phyloP scores from a whole-genome alignment of 2,113 vertebrate genomes.

The Lophotis ruficrista region DNA sequence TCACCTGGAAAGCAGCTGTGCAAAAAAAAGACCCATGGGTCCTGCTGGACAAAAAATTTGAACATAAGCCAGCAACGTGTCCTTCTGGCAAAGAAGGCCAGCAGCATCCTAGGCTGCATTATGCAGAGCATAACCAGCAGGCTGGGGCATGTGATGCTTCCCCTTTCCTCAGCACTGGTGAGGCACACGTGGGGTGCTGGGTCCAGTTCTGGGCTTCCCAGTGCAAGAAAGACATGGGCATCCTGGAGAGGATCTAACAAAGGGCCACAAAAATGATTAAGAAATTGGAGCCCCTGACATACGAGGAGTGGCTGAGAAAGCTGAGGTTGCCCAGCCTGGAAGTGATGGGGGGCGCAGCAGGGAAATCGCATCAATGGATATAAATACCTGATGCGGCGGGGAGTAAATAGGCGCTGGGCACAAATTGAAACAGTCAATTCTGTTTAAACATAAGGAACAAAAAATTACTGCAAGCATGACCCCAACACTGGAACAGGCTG shows the following conservation, averaged over 20 bases:
- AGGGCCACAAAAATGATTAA: neutral
- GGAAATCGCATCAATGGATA: neutral
- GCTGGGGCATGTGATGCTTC: neutral
- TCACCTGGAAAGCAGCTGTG: neutral
- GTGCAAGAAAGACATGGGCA: neutral
- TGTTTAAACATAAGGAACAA: neutral
- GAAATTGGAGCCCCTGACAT: neutral
- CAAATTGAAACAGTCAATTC: neutral
- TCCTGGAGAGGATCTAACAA: neutral
- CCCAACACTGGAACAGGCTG: neutral
- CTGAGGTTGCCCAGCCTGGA: neutral
- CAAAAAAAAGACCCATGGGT: neutral
- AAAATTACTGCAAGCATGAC: neutral
- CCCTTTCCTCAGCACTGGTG: neutral
- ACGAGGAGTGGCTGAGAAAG: neutral
- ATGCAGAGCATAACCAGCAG: neutral
- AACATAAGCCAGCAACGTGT: neutral
- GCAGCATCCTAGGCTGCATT: neutral
- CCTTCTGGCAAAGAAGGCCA: neutral
- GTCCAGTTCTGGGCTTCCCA: neutral
- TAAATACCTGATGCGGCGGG: neutral
- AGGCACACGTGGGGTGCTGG: neutral
- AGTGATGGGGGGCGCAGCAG: no score
- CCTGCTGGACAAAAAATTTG: neutral
- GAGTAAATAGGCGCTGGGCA: neutral